These are phyloP conservation scores for Craseonycteris thonglongyai DNA, from an alignment of 2,113 vertebrate genomes.

Conservation along the genomic window DNA sequence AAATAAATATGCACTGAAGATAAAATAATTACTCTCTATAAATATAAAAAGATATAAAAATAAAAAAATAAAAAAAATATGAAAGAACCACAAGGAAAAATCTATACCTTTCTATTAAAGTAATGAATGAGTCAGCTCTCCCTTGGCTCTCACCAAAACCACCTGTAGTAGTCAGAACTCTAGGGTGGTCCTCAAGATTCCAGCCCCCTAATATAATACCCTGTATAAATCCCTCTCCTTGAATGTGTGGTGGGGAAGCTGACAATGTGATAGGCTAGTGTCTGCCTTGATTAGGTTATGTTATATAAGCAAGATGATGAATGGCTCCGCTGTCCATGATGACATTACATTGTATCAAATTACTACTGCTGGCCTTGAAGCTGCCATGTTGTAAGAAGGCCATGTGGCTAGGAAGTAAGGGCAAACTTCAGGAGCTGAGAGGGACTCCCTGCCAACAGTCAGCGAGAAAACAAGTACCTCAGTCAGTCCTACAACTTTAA, in stretches of 20 bases:
- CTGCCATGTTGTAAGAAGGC: background rate
- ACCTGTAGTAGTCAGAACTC: background rate
- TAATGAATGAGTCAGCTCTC: background rate
- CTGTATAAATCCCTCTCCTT: background rate
- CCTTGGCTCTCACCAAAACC: background rate
- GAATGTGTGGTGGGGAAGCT: background rate
- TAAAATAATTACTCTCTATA: too few species aligned
- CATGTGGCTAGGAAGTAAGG: background rate
- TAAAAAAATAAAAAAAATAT: background rate
- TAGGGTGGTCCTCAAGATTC: background rate
- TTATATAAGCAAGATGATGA: background rate
- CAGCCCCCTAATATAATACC: background rate
- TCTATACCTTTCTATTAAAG: background rate
- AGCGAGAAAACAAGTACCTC: background rate
- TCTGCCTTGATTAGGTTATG: background rate
- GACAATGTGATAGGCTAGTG: background rate
- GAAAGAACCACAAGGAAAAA: background rate
- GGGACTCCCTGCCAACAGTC: background rate
- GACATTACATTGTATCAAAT: background rate
- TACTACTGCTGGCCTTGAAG: background rate
- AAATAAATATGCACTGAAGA: too few species aligned
- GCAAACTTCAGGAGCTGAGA: background rate
- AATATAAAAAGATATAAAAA: too few species aligned
- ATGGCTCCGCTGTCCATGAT: too few species aligned
- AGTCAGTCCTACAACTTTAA: background rate